Evolutionary conservation across 2,888 invertebrate species (phyloP).

Genomic region (Iphiclides podalirius): DNA sequence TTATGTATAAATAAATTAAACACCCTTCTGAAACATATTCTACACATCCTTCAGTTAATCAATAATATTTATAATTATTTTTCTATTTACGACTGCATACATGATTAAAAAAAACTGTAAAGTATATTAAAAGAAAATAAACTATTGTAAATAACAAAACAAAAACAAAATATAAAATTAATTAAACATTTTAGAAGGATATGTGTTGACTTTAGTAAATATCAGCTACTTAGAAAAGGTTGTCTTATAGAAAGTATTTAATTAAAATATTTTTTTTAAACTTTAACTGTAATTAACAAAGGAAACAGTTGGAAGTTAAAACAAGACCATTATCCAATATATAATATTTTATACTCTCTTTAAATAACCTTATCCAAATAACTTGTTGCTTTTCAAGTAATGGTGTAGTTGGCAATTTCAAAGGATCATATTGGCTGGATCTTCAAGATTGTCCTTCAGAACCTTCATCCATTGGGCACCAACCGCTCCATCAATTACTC

Average conservation of each 20-base stretch:
- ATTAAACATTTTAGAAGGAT: slow-evolving; percentile 5
- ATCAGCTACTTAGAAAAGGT: slow-evolving; percentile 13
- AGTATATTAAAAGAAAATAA: too few species aligned
- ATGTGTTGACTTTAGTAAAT: background rate
- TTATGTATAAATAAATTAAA: slow-evolving; percentile 13
- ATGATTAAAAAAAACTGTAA: slow-evolving; percentile 1
- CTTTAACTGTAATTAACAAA: too few species aligned
- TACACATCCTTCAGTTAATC: slow-evolving; percentile 10
- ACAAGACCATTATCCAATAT: too few species aligned
- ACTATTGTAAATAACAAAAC: background rate
- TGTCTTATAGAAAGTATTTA: background rate
- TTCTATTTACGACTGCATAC: background rate
- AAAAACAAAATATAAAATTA: slow-evolving; percentile 3
- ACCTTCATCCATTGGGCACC: slow-evolving; percentile 97
- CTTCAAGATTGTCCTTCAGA: slow-evolving; percentile 93
- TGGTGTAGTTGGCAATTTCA: slow-evolving; percentile 2
- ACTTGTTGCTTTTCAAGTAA: background rate
- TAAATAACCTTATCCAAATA: slow-evolving; percentile 18
- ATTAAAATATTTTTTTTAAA: too few species aligned
- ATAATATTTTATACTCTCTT: slow-evolving; percentile 3
- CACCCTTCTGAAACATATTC: background rate
- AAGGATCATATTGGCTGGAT: slow-evolving; percentile 96
- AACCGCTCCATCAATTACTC: slow-evolving; percentile 98
- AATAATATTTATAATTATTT: background rate
- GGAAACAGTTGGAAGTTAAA: too few species aligned